phyloP scores from a whole-genome alignment of 2,797 vertebrate genomes.

The Meda fulgida region DNA sequence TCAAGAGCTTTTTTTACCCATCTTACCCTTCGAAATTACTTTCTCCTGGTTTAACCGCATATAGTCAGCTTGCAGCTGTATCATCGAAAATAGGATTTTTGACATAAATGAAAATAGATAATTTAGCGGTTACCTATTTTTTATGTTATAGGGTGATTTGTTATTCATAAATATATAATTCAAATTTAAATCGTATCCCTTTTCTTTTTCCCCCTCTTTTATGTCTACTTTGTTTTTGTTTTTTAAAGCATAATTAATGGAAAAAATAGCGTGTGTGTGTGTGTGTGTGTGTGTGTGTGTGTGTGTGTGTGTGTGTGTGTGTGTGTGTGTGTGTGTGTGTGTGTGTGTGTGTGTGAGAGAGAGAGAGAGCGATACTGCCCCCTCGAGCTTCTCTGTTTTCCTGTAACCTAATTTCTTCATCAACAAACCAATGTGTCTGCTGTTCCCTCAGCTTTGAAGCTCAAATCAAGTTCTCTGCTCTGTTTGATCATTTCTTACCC shows the following conservation, averaged over 20 bases:
- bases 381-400: slow-evolving; percentile 49
- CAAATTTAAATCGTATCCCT: too few relatives aligned
- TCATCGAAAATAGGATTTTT: background rate
- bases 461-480: slow-evolving; percentile 29
- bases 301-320: too few relatives aligned
- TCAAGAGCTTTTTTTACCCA: background rate
- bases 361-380: background rate
- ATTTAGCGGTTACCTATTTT: background rate
- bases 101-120: background rate
- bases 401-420: slow-evolving; percentile 59
- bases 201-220: background rate
- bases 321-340: too few relatives aligned
- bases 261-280: background rate
- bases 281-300: too few relatives aligned
- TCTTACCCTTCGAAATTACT: background rate
- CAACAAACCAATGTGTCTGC: slow-evolving; percentile 42
- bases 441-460: slow-evolving; percentile 49
- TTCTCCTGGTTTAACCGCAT: background rate
- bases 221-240: background rate
- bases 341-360: too few relatives aligned
- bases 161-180: background rate
- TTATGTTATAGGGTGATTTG: background rate
- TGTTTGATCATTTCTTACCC: slow-evolving; percentile 34
- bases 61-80: background rate
- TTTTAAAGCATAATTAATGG: background rate